Evolutionary conservation across 2,888 invertebrate genomes (phyloP), one percentile per base, ranked within the genome.

Genomic region (Epinotia bilunana): DNA sequence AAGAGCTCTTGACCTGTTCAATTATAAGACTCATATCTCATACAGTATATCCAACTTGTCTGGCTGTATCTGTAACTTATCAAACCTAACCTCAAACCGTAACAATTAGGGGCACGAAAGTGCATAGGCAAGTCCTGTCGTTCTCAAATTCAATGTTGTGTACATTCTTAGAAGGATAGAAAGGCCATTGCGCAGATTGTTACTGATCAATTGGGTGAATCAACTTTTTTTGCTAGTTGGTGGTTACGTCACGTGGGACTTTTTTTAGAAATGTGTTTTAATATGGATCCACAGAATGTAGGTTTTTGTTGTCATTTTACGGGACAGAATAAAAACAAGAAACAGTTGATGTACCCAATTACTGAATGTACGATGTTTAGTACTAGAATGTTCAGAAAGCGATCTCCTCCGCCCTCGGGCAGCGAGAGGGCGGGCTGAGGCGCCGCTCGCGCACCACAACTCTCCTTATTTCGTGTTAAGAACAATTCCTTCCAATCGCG

Each of bases 401-500:
- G 69, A 69, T 46, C 12, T 11, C 20, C 60, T 46, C 69, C 69
- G 20, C 9, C 60, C 28, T 11, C 23, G 39, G 9, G 57, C 69
- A 69, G 58, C 58, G 58, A 55, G 55, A 49, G 74, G 16, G 58
- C 58, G 74, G 69, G 61, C 61, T 73, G 68, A 73, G 73, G 49
- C 23, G 23, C 61, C 39, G 49, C 67, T 16, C 16, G 60, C 20
- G 70, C 61, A 55, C 16, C 39, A 60, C 49, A 67, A 58, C 62
- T 75, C 65, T 71, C 20, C 63, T 76, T 74, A 70, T 74, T 72
- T 76, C 61, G 70, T 72, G 12, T 55, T 76, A 72, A 76, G 74
- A 61, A 72, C 62, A 65, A 72, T 72, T 75, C 76, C 76, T 81
- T 81, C 77, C 79, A 79, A 73, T 81, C 78, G 77, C 69, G 76